Base-by-base conservation (phyloP, 2,113 vertebrate genomes). In the Condylura cristata region DNA sequence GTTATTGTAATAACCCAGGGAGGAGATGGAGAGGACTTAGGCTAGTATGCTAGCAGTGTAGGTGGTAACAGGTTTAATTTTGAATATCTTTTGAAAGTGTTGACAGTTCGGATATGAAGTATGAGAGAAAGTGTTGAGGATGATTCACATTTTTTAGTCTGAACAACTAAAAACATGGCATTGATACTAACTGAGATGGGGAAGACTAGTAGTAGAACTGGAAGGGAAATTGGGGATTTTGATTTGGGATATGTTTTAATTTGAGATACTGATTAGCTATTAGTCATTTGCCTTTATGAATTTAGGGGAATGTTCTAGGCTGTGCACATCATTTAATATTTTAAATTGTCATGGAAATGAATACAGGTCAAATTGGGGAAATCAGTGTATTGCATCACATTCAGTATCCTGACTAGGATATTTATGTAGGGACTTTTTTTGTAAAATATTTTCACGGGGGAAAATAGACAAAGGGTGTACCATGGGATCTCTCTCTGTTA, bases 191-290 rank as follows among this genome's bases (percentile, higher is more conserved):
- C 32, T 48, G 30, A 79, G 1, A 9, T 84, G 41, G 34, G 56
- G 32, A 82, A 91, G 72, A 61, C 51, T 90, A 18, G 32, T 28
- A 91, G 66, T 60, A 89, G 72, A 48, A 74, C 41, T 26, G 51
- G 32, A 60, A 83, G 34, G 30, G 61, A 92, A 79, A n/a, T 65
- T 58, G n/a, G 79, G 46, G 26, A 56, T 13, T 75, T 60, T 89
- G 53, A 44, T 82, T 78, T 78, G 70, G 12, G 32, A 82, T 34
- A 22, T 83, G 53, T 92, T 92, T 92, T 89, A 78, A 13, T 88
- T 87, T 83, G 66, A 68, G 24, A 83, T 61, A 76, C 30, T 20
- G 72, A 5, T 66, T 86, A 79, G 37, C 37, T 46, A 63, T 46
- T 76, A 76, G 51, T 76, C 24, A 41, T 87, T 91, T n/a, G 34